phyloP scores from a whole-genome alignment of 2,888 invertebrate species.

The Eupithecia subfuscata region DNA sequence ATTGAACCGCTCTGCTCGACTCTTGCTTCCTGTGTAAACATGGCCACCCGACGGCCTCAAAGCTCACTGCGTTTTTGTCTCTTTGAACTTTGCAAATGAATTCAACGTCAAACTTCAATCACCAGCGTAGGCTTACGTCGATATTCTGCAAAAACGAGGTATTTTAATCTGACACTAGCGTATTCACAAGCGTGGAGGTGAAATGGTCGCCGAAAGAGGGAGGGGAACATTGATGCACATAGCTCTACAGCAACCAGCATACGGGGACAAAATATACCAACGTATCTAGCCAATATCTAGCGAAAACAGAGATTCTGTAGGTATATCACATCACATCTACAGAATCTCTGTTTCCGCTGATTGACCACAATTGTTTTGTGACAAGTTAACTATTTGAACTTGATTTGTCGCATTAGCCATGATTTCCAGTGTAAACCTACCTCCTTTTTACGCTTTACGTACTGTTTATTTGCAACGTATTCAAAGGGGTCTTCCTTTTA shows the following conservation, averaged over 20 bases:
- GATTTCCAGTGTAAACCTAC: not conserved
- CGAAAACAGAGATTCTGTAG: no score
- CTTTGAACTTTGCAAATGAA: constrained; percentile 53
- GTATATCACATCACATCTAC: no score
- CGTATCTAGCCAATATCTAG: no score
- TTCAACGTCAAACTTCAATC: constrained; percentile 50
- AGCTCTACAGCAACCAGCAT: not conserved
- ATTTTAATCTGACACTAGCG: not conserved
- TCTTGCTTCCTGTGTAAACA: constrained; percentile 6
- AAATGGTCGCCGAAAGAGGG: not conserved
- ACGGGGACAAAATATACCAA: not conserved
- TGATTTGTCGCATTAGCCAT: not conserved
- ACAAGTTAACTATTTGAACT: not conserved
- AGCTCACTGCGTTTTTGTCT: constrained; percentile 50
- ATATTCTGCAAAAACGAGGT: constrained; percentile 7
- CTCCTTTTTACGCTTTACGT: no score
- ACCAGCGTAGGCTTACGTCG: constrained; percentile 32
- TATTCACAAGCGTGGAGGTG: not conserved
- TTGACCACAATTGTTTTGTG: not conserved
- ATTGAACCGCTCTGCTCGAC: not conserved
- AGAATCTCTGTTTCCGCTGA: not conserved
- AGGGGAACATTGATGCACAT: not conserved
- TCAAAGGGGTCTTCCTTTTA: not conserved
- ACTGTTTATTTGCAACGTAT: no score
- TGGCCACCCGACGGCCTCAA: constrained; percentile 40